Evolutionary conservation across 2,888 invertebrate genomes (phyloP).

Genomic region (Dynastes tityus): DNA sequence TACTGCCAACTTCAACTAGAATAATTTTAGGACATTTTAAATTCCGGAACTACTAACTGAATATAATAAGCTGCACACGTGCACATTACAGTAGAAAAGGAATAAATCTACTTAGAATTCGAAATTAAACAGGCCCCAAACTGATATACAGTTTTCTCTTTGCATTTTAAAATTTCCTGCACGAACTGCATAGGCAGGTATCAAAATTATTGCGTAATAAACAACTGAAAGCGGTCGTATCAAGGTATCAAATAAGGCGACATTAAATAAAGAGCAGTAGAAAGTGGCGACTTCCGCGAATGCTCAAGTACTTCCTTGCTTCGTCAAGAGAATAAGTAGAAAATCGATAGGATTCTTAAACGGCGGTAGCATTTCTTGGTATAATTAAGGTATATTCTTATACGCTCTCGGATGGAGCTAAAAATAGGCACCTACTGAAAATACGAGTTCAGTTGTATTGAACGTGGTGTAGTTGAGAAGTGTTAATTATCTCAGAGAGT

Average conservation of each 20-base stretch:
- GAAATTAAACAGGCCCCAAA: background rate
- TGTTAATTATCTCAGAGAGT: background rate
- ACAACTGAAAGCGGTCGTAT: conserved; percentile 8
- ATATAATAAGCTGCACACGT: too few relatives aligned
- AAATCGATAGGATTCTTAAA: conserved; percentile 11
- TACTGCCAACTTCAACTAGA: too few relatives aligned
- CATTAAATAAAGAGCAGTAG: conserved; percentile 37
- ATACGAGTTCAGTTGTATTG: background rate
- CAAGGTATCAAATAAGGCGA: conserved; percentile 28
- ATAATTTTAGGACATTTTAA: too few relatives aligned
- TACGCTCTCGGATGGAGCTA: background rate
- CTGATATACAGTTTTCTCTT: background rate
- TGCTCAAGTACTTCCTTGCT: conserved; percentile 31
- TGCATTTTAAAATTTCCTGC: background rate
- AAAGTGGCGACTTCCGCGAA: conserved; percentile 39
- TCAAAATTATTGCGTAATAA: conserved; percentile 15
- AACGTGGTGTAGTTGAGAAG: background rate
- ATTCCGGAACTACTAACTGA: too few relatives aligned
- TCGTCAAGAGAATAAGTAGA: background rate
- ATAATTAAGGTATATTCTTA: background rate
- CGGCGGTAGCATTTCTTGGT: background rate
- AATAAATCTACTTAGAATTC: background rate
- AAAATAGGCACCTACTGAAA: background rate
- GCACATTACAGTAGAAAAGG: too few relatives aligned
- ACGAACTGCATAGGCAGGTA: background rate